phyloP scores from a whole-genome alignment of 2,888 invertebrate genomes.

The Diarsia brunnea region DNA sequence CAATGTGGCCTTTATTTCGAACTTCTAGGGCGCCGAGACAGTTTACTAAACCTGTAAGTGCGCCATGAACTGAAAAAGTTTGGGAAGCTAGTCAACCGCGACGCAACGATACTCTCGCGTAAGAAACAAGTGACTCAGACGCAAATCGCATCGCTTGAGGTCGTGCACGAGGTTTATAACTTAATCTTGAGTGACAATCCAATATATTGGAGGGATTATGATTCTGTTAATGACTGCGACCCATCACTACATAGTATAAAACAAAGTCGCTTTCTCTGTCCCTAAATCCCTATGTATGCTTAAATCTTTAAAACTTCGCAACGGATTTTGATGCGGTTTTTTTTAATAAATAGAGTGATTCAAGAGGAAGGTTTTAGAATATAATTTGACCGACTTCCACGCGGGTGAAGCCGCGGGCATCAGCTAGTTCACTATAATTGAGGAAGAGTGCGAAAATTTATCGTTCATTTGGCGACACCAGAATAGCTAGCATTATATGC shows the following conservation, averaged over 20 bases:
- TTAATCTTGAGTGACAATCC: slow-evolving; percentile 22
- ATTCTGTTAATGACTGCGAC: slow-evolving; percentile 47
- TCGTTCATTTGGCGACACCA: slow-evolving; percentile 62
- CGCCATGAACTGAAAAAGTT: not conserved
- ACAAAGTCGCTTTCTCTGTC: too few relatives aligned
- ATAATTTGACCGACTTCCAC: too few relatives aligned
- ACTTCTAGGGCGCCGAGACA: not conserved
- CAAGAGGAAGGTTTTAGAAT: too few relatives aligned
- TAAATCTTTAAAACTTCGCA: too few relatives aligned
- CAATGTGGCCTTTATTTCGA: not conserved
- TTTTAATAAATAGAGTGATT: too few relatives aligned
- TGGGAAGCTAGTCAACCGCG: not conserved
- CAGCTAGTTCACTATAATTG: slow-evolving; percentile 67
- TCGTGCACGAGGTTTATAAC: not conserved
- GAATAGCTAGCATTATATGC: slow-evolving; percentile 34
- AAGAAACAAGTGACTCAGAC: not conserved
- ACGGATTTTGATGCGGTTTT: too few relatives aligned
- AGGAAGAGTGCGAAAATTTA: slow-evolving; percentile 69
- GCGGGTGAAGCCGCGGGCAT: too few relatives aligned
- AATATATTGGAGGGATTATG: slow-evolving; percentile 51
- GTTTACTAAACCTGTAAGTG: not conserved
- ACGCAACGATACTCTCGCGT: not conserved
- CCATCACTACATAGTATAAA: too few relatives aligned
- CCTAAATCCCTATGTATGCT: too few relatives aligned
- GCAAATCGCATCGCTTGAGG: not conserved